Evolutionary conservation across 2,797 vertebrate species (phyloP), one percentile per base, ranked within the genome.

Genomic region (Anniella stebbinsi): DNA sequence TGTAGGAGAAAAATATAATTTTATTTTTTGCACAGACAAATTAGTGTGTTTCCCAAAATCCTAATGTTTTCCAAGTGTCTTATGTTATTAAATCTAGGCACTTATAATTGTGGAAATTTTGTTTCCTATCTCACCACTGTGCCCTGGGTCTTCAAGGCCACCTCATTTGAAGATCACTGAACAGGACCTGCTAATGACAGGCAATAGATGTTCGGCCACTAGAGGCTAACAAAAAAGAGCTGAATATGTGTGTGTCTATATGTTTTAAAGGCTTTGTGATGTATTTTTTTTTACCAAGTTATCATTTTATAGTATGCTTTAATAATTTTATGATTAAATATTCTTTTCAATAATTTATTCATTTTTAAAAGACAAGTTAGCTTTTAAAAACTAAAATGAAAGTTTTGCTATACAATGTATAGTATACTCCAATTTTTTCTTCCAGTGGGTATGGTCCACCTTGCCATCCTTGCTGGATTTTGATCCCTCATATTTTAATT

Each of bases 1-100:
- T 88, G 87, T 82, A 92, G 92, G 76, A 57, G 82, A 91, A 38
- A 60, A 89, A 90, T 91, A 60, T 93, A 95, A 94, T 94, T 12
- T 9, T 21, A 41, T 73, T 70, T 30, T 7, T 76, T 38, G 86
- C 90, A 72, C 88, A 89, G 93, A 92, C 80, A 90, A 93, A 92
- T 91, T 83, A 6, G n/a, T n/a, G n/a, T 13, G 48, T 41, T 33
- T 80, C 12, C 8, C 6, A 17, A 86, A 45, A 90, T 75, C 75
- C 21, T 63, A 63, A 63, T 25, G 23, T 63, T 63, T 63, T 63
- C 60, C 21, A 63, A 63, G 54, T 15, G 12, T 12, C 41, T 86
- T 72, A 25, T 88, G 7, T 85, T 36, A 90, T 67, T 36, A 73
- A 92, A 88, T 10, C 87, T 84, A 5, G 48, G 80, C 8, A 28